Base-by-base conservation (phyloP, 2,888 invertebrate species). In the Caenorhabditis sp. region DNA sequence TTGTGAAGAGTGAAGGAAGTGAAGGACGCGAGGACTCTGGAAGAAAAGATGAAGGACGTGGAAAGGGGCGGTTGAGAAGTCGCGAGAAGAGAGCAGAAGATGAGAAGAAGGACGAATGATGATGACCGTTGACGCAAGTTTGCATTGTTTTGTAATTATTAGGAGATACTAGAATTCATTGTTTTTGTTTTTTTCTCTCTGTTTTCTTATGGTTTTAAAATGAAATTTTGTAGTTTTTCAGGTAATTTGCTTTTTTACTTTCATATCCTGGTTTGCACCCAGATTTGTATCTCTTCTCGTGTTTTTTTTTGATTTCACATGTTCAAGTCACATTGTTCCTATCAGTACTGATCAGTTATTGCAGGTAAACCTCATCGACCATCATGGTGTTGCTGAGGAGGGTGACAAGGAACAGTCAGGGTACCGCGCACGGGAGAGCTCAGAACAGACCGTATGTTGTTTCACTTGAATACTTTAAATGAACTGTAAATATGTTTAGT, bases 1-100 rank as follows among this genome's bases (percentile, higher is more conserved):
- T 85, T 8, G 72, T 83, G 51, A 80, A 80, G 40, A 76, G 76
- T 37, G 80, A 80, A 61, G 83, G 77, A 56, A 62, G 58, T 20
- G 65, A 58, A 11, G 40, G 6, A 13, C 11, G 11, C 13, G 65
- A 51, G 32, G 65, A 22, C 0, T 15, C 8, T 4, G 70, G 65
- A 24, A 65, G 53, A 56, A 62, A 67, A 51, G 56, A 58, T 1
- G 65, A 53, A 9, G 76, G 61, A 18, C 67, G 76, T 20, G 64
- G 74, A 58, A 56, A 58, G 58, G 82, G 81, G 37, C 18, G 82
- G 40, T 79, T 69, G 77, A 65, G 67, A 15, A 69, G 68, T 60
- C 60, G 77, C 1, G 65, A 76, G 8, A 55, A 65, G 56, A 80
- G 56, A 1, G 51, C 22, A 22, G 79, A 60, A 35, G 67, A 60